Evolutionary conservation across 2,113 vertebrate species (phyloP).

Genomic region (Sciurus niger): DNA sequence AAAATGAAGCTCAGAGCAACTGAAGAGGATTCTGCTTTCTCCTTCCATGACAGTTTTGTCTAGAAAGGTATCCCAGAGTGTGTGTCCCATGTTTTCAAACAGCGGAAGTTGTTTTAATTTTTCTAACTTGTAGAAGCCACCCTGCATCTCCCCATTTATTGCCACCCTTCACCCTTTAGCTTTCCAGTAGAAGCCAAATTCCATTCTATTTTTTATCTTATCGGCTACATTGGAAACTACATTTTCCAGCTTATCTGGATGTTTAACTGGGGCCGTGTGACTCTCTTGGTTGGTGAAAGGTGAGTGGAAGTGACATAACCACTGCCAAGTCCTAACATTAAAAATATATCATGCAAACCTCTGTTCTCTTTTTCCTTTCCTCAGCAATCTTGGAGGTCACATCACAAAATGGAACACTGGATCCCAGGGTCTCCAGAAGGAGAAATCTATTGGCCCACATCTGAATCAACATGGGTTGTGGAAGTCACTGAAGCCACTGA

Average conservation of each 20-base stretch:
- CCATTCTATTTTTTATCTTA: slow-evolving; percentile 27
- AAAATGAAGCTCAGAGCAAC: background rate
- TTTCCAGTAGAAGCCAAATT: background rate
- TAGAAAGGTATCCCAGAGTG: background rate
- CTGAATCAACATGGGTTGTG: background rate
- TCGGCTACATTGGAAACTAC: background rate
- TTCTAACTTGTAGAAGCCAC: background rate
- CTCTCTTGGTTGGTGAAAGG: background rate
- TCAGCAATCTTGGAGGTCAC: background rate
- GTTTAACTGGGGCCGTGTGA: background rate
- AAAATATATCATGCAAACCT: background rate
- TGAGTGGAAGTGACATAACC: background rate
- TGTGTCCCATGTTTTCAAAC: background rate
- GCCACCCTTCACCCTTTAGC: slow-evolving; percentile 46
- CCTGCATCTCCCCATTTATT: background rate
- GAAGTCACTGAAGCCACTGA: background rate
- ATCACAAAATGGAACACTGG: background rate
- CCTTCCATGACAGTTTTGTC: background rate
- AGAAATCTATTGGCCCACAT: background rate
- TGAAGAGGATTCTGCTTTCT: background rate
- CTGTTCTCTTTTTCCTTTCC: background rate
- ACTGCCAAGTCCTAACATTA: background rate
- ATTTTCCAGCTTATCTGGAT: slow-evolving; percentile 27
- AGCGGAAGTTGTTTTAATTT: background rate
- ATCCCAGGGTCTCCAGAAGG: background rate